These are phyloP conservation scores for Colletes gigas DNA, from an alignment of 1,140 invertebrate genomes.

Conservation along the genomic window DNA sequence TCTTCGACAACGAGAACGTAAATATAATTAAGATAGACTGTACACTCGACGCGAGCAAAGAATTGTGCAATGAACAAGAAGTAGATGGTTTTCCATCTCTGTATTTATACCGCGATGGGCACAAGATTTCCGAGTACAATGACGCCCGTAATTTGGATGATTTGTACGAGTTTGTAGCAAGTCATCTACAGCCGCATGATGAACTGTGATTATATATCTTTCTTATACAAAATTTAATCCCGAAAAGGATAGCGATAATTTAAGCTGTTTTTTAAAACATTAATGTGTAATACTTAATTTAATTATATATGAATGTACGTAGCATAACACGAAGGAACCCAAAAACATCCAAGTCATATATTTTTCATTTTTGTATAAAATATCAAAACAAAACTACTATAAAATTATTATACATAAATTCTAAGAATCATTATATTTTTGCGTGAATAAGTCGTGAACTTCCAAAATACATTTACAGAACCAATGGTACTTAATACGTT, in stretches of 20 bases:
- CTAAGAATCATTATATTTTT: slow-evolving; percentile 17
- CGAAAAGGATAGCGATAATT: slow-evolving; percentile 11
- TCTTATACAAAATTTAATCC: slow-evolving; percentile 8
- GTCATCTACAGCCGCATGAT: slow-evolving; percentile 81
- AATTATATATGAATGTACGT: slow-evolving; percentile 24
- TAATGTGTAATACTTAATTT: slow-evolving; percentile 23
- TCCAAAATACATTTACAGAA: slow-evolving; percentile 26
- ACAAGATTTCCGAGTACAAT: slow-evolving; percentile 86
- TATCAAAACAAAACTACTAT: slow-evolving; percentile 23
- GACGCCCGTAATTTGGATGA: slow-evolving; percentile 87
- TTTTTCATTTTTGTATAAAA: slow-evolving; percentile 46
- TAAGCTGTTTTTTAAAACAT: slow-evolving; percentile 9
- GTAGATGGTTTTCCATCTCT: slow-evolving; percentile 87
- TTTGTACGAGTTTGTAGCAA: slow-evolving; percentile 84
- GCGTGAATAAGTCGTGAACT: slow-evolving; percentile 27
- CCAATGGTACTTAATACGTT: background rate
- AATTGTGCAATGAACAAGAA: slow-evolving; percentile 86
- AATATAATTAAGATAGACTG: slow-evolving; percentile 88
- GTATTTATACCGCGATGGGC: slow-evolving; percentile 85
- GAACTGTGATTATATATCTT: slow-evolving; percentile 79
- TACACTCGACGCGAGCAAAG: slow-evolving; percentile 82
- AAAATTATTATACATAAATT: slow-evolving; percentile 23
- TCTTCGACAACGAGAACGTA: slow-evolving; percentile 80
- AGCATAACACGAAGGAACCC: background rate
- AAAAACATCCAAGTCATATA: slow-evolving; percentile 10